Evolutionary conservation across 30 jellyfish, hydroid and myxozoan species (phyloP).

Genomic region (Nemopilema nomurai): DNA sequence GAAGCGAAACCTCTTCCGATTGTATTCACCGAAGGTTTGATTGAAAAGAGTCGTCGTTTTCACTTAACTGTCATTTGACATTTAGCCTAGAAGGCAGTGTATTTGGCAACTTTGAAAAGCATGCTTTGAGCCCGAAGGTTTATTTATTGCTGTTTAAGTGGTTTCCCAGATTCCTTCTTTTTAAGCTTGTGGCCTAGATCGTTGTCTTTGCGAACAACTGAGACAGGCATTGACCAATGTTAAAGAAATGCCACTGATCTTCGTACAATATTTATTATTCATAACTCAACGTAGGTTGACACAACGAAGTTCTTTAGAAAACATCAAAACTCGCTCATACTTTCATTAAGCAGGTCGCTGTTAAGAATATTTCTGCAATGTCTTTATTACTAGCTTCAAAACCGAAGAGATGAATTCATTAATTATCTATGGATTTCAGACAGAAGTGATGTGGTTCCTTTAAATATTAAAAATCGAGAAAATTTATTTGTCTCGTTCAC

Average conservation of each 20-base stretch:
- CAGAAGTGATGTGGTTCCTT: too few species aligned
- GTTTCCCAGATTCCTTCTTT: background rate
- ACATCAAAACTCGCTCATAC: background rate
- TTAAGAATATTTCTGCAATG: too few species aligned
- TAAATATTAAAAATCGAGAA: too few species aligned
- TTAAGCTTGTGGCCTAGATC: background rate
- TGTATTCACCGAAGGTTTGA: too few species aligned
- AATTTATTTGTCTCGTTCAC: too few species aligned
- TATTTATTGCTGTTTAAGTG: background rate
- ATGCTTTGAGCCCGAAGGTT: background rate
- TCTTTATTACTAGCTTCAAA: too few species aligned
- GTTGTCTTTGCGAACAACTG: background rate
- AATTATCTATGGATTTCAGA: too few species aligned
- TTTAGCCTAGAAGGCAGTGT: background rate
- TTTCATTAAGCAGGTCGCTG: background rate
- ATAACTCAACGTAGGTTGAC: background rate
- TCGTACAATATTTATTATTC: background rate
- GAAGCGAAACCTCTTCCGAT: too few species aligned
- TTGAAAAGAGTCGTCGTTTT: background rate
- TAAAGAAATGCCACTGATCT: background rate
- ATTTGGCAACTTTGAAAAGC: background rate
- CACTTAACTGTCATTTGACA: background rate
- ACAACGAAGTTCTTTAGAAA: background rate
- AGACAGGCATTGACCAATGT: background rate
- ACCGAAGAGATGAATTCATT: too few species aligned